Evolutionary conservation across 2,888 invertebrate genomes (phyloP).

Genomic region (Conops quadrifasciatus): DNA sequence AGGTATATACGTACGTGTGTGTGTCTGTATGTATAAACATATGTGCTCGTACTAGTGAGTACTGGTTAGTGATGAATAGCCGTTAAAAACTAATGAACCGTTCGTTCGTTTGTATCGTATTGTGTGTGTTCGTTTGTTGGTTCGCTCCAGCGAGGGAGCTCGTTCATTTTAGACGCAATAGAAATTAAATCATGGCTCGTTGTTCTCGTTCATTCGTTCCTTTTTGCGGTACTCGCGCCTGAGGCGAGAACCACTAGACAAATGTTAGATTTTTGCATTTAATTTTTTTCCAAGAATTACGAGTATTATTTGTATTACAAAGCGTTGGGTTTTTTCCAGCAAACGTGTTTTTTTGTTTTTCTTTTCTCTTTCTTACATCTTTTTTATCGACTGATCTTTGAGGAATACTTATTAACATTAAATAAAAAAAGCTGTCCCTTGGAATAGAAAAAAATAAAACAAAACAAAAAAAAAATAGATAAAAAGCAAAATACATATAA

Average conservation of each 20-base stretch:
- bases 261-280: constrained; percentile 7
- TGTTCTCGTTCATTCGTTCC: background rate
- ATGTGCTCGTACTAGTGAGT: no score
- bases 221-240: background rate
- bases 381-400: no score
- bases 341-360: background rate
- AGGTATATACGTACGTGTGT: background rate
- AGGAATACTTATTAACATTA: no score
- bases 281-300: constrained; percentile 11
- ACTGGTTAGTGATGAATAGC: no score
- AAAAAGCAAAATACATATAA: no score
- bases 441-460: no score
- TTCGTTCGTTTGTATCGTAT: background rate
- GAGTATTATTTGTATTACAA: background rate
- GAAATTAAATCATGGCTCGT: background rate
- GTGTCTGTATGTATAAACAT: background rate
- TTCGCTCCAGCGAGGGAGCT: background rate
- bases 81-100: no score
- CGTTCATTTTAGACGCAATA: background rate
- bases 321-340: constrained; percentile 3
- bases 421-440: no score
- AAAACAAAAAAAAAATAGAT: no score
- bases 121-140: background rate
- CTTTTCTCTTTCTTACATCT: background rate
- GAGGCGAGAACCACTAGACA: background rate